Conservation (phyloP, 2,113 vertebrate genomes). For the Syngnathus typhle region DNA sequence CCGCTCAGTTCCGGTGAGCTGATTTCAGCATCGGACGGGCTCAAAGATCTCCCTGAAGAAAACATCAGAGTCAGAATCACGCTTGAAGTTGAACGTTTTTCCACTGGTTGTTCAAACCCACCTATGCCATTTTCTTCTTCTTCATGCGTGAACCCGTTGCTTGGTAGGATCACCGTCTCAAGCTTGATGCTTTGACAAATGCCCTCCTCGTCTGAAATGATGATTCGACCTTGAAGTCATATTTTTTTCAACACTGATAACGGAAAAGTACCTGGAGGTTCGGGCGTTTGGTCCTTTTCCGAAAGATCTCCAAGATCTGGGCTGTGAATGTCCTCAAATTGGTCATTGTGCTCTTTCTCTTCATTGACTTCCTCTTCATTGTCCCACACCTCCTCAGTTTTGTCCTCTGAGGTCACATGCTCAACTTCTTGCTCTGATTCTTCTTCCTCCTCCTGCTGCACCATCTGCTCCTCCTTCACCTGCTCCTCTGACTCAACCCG, state of each 20-base stretch:
- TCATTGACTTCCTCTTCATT: conserved; percentile 29
- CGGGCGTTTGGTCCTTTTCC: conserved; percentile 45
- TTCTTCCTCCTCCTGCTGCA: conserved; percentile 22
- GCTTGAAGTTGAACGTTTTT: background rate
- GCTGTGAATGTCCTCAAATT: conserved; percentile 29
- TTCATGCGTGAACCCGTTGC: conserved; percentile 52
- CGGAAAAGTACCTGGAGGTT: conserved; percentile 31
- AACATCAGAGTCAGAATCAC: background rate
- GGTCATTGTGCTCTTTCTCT: conserved; percentile 26
- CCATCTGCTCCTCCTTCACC: conserved; percentile 11
- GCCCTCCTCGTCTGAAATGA: conserved; percentile 36
- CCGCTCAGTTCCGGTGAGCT: conserved; percentile 52
- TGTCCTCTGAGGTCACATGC: conserved; percentile 12
- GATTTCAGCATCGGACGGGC: conserved; percentile 54
- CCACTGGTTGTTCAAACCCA: conserved; percentile 14
- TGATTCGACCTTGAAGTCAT: background rate
- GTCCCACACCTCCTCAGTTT: conserved; percentile 22
- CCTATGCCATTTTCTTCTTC: conserved; percentile 53
- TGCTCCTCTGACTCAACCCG: conserved; percentile 29
- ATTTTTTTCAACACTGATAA: background rate
- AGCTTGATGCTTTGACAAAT: conserved; percentile 40
- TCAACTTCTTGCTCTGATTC: conserved; percentile 25
- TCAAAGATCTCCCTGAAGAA: conserved; percentile 49
- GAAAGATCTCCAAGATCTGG: conserved; percentile 27
- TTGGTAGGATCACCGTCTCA: conserved; percentile 26